These are phyloP conservation scores for Phyllotreta cruciferae DNA, from an alignment of 2,888 invertebrate species.

Conservation along the genomic window DNA sequence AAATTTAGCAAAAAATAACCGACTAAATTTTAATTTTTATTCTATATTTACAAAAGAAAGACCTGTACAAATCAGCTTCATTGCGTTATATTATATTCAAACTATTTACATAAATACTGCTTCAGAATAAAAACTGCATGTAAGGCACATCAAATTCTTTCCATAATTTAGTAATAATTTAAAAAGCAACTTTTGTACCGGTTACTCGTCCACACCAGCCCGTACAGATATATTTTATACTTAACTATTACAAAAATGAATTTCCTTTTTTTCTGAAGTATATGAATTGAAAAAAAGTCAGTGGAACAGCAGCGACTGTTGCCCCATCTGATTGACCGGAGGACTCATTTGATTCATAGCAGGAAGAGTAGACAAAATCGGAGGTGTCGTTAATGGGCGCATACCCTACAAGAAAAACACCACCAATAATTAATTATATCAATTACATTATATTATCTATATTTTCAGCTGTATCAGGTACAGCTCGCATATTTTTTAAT, in stretches of 20 bases:
- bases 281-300: constrained; percentile 30
- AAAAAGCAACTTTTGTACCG: neutral
- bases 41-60: too few species aligned
- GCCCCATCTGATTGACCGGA: constrained; percentile 54
- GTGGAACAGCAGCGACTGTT: constrained; percentile 57
- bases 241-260: too few species aligned
- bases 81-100: too few species aligned
- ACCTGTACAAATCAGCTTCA: too few species aligned
- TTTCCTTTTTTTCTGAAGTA: constrained; percentile 2
- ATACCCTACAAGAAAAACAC: constrained; percentile 51
- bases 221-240: constrained; percentile 33
- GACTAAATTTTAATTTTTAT: constrained; percentile 1
- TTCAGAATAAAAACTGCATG: neutral
- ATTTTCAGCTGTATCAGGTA: too few species aligned
- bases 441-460: neutral
- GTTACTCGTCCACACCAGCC: constrained; percentile 22
- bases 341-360: constrained; percentile 51
- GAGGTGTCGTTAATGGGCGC: constrained; percentile 53
- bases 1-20: neutral
- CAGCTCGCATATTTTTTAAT: too few species aligned
- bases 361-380: constrained; percentile 53
- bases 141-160: constrained; percentile 6
- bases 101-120: too few species aligned
- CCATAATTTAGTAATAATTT: neutral
- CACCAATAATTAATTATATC: constrained; percentile 24